Percentiles rank a stretch among this genome's conserved stretches.
phyloP scores from a whole-genome alignment of 2,888 invertebrate species.

The Habrosyne pyritoides region DNA sequence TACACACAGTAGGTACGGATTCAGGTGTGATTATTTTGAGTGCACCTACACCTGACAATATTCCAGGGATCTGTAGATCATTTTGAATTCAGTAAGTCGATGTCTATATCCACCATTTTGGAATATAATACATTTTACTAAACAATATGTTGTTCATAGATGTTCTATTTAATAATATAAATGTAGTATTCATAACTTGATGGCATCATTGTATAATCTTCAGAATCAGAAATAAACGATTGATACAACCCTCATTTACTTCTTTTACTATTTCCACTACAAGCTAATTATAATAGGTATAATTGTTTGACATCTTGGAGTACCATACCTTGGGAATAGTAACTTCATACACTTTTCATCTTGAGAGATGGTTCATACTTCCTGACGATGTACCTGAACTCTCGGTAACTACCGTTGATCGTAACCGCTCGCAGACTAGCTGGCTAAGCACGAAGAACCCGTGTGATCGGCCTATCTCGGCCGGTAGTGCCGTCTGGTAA shows the following conservation, averaged over 20 bases:
- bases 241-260: background rate
- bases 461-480: too few species aligned
- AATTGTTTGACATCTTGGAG: too few species aligned
- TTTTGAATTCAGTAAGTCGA: background rate
- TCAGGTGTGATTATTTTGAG: background rate
- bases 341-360: background rate
- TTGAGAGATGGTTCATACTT: too few species aligned
- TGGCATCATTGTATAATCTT: background rate
- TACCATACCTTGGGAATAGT: too few species aligned
- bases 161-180: constrained; percentile 32
- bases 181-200: constrained; percentile 12
- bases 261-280: background rate
- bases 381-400: too few species aligned
- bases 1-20: background rate
- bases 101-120: background rate
- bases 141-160: background rate
- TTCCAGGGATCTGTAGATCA: too few species aligned
- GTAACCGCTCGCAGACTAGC: too few species aligned
- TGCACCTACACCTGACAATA: too few species aligned
- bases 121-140: background rate
- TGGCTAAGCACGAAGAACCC: too few species aligned
- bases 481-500: background rate
- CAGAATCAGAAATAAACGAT: constrained; percentile 2
- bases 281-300: background rate
- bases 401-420: too few species aligned